phyloP scores from a whole-genome alignment of 37 sponge, comb jelly and placozoan genomes.

The Lycopodina hypogea region DNA sequence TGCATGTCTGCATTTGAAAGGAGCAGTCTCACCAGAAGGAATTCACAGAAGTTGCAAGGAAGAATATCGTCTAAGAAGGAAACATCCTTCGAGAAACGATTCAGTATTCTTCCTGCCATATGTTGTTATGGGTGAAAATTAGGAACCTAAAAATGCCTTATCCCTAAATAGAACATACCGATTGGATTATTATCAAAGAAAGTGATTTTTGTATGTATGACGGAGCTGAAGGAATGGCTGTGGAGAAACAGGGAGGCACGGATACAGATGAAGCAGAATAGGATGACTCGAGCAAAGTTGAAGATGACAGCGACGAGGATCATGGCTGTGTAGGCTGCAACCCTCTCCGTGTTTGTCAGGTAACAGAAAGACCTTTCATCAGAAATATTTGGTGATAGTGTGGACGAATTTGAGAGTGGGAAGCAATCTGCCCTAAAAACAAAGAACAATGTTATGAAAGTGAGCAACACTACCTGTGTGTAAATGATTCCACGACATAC shows the following conservation, averaged over 20 bases:
- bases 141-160: background rate
- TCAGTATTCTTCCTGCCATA: conserved; percentile 62
- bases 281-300: conserved; percentile 21
- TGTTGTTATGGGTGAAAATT: no score
- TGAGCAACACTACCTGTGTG: background rate
- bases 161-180: conserved; percentile 30
- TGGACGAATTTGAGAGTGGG: background rate
- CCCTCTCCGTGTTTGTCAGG: conserved; percentile 22
- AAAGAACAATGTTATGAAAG: background rate
- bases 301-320: conserved; percentile 14
- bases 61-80: conserved; percentile 66
- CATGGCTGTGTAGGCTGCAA: conserved; percentile 45
- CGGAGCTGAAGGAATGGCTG: conserved; percentile 43
- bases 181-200: conserved; percentile 82
- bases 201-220: conserved; percentile 51
- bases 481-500: no score
- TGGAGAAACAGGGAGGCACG: conserved; percentile 54
- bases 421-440: conserved; percentile 46
- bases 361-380: background rate
- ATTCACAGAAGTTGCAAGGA: conserved; percentile 54
- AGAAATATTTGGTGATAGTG: background rate
- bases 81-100: conserved; percentile 78
- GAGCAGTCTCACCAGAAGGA: conserved; percentile 51
- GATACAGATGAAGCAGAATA: conserved; percentile 33
- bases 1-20: no score